Percentiles rank a stretch among this genome's conserved stretches.
These are phyloP conservation scores for Aptenodytes patagonicus DNA, from an alignment of 2,113 vertebrate genomes.

Conservation along the genomic window DNA sequence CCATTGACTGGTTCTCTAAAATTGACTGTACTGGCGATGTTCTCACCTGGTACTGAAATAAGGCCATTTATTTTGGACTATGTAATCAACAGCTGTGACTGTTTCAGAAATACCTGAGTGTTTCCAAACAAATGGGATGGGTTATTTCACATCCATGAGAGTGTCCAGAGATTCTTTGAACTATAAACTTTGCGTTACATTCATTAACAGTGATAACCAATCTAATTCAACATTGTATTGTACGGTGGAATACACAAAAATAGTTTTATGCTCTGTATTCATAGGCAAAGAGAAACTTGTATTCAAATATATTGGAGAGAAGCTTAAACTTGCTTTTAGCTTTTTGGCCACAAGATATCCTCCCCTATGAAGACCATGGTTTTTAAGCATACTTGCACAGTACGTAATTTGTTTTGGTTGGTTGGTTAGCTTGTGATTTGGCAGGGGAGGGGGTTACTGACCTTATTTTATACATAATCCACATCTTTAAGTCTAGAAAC, in stretches of 20 bases:
- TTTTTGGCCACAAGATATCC: neutral
- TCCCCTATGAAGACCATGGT: neutral
- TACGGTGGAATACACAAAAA: neutral
- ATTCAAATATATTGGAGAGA: neutral
- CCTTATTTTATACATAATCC: neutral
- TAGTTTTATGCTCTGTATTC: neutral
- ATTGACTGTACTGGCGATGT: neutral
- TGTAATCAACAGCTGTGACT: neutral
- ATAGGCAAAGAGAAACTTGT: neutral
- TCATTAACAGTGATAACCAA: neutral
- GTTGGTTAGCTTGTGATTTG: neutral
- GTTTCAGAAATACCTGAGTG: neutral
- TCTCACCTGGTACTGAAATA: neutral
- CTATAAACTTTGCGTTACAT: neutral
- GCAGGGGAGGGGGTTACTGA: rapidly evolving
- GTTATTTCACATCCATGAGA: neutral
- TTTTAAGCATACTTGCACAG: neutral
- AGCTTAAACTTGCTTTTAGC: neutral
- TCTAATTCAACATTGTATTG: neutral
- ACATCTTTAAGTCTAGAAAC: neutral
- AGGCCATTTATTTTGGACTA: neutral
- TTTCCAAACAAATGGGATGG: neutral
- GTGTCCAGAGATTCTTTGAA: neutral
- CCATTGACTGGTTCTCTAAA: neutral
- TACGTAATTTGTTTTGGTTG: neutral